Base-by-base conservation (phyloP, 2,888 invertebrate species). In the Sericinus montela region DNA sequence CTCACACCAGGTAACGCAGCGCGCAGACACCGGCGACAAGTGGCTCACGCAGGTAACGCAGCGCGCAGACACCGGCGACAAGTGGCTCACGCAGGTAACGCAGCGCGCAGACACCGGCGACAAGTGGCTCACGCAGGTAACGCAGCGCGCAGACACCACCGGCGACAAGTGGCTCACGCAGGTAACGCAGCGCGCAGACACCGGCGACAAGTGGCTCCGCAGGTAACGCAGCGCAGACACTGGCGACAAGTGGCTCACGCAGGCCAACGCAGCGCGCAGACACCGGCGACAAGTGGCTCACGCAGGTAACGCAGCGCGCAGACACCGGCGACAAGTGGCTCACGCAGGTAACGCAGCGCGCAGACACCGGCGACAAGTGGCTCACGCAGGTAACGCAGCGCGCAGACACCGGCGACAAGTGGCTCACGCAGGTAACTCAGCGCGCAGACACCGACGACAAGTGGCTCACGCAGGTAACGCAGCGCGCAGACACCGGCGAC, bases 1-100 rank as follows among this genome's bases (percentile, higher is more conserved):
- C 93, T 95, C 45, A n/a, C 95, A 95, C 86, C 98, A 99, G 87
- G 92, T 93, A 70, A 97, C 98, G 94, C 95, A 45, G 96, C 97
- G 46, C 94, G 73, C 95, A 96, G 28, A 92, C 98, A 62, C 91
- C 91, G 50, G 43, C 93, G 95, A 60, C 98, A 99, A 86, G 91
- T 91, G 60, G 92, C 93, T 63, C 93, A 93, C 83, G 98, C 98
- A 56, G 92, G 98, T 53, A 93, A 97, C 97, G 57, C 91, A 99
- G 61, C 77, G 80, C 0, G 85, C 81, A 46, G 74, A 67, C 68
- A 94, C 28, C n/a, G 92, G 91, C 62, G 96, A 97, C 58, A 99
- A 99, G 90, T 94, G 93, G 57, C 79, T 90, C 60, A n/a, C 93
- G 99, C 46, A 99, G 99, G 88, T 98, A 99, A 92, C 94, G 72